phyloP scores from a whole-genome alignment of 2,113 vertebrate genomes.

The Anas platyrhynchos region DNA sequence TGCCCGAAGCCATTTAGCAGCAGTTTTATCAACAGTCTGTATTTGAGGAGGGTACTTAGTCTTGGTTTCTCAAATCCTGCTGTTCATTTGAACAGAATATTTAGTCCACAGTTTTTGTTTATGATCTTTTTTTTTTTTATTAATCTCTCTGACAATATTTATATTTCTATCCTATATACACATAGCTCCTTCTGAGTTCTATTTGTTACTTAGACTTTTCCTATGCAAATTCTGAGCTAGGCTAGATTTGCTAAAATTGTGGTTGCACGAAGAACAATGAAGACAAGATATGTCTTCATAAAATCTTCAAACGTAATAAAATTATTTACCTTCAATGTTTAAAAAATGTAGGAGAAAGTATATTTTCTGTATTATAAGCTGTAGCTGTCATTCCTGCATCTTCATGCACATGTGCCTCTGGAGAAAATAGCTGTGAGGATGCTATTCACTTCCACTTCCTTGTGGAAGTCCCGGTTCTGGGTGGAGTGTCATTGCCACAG shows the following conservation, averaged over 20 bases:
- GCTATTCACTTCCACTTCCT: not conserved
- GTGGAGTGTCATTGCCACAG: not conserved
- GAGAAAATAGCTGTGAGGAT: not conserved
- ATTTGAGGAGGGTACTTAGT: not conserved
- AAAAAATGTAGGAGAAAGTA: not conserved
- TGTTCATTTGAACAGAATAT: not conserved
- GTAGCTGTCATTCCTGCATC: not conserved
- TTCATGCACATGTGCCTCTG: not conserved
- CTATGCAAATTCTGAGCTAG: not conserved
- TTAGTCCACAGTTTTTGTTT: not conserved
- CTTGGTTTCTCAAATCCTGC: not conserved
- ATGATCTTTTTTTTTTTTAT: not conserved
- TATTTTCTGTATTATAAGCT: not conserved
- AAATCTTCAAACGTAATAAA: constrained; percentile 8
- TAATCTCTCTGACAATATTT: not conserved
- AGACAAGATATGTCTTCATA: not conserved
- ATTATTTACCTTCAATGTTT: constrained; percentile 14
- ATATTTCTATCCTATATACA: not conserved
- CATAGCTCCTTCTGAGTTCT: not conserved
- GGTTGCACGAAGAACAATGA: not conserved
- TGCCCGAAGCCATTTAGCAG: not conserved
- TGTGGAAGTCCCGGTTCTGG: not conserved
- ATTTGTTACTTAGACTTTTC: not conserved
- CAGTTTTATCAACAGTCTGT: not conserved
- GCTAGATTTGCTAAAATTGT: not conserved